A percentile compares a stretch with the other conserved stretches of the same genome.
Conservation (phyloP, 2,113 vertebrate species). For the Chloroceryle aenea region DNA sequence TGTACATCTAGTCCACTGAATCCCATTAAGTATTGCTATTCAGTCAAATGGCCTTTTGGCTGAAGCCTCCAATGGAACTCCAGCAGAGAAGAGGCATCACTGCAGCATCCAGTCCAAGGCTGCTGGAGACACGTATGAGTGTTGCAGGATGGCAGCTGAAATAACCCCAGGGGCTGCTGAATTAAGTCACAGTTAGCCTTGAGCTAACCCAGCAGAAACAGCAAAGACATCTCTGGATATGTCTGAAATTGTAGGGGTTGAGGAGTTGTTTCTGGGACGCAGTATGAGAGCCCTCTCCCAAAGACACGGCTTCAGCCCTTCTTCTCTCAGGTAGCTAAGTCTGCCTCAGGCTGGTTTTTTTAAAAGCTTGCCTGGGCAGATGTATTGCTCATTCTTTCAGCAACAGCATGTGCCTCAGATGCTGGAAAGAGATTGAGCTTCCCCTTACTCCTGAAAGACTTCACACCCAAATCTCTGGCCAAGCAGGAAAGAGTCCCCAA, state of each 20-base stretch:
- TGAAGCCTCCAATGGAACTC: neutral
- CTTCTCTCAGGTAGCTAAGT: neutral
- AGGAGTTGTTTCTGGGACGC: neutral
- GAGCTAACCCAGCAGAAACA: neutral
- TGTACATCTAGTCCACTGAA: neutral
- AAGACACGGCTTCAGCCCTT: neutral
- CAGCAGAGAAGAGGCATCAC: neutral
- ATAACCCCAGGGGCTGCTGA: neutral
- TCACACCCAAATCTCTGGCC: neutral
- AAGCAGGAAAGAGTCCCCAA: neutral
- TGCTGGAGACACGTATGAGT: accelerated
- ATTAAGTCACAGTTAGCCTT: neutral
- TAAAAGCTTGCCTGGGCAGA: neutral
- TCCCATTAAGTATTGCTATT: neutral
- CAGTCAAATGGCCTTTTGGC: neutral
- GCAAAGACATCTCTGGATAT: neutral
- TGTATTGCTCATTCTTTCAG: neutral
- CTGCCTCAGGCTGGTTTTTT: neutral
- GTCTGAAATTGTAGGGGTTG: neutral
- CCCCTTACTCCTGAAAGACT: neutral
- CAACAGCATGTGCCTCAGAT: neutral
- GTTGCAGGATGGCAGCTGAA: neutral
- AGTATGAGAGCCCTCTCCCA: neutral
- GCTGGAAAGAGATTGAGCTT: neutral
- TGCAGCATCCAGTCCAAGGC: neutral